Evolutionary conservation across 2,113 vertebrate species (phyloP), one percentile per base, ranked within the genome.

Genomic region (Forbesichthys agassizii): DNA sequence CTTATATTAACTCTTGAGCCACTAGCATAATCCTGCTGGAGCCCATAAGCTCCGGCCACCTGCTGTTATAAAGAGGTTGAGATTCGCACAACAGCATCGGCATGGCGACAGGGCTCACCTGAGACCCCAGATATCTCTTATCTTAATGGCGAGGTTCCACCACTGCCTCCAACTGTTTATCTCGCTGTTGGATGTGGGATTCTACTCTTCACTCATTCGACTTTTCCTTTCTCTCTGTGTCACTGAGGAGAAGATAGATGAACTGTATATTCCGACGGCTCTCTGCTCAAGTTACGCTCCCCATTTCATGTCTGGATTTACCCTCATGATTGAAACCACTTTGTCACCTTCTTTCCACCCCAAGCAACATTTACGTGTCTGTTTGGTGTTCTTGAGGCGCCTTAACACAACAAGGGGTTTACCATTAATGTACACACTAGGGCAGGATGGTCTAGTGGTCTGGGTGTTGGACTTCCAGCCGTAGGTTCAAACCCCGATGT

Each of bases 171-270:
- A 72, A 73, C 77, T 82, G 67, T 85, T 79, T 86, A 66, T 69
- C 72, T 59, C 66, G 68, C 77, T 68, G 76, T 81, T 81, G 68
- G 67, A 58, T 83, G 77, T 82, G 74, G 11, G 11, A 71, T 71
- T 77, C 67, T 60, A 12, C 51, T 61, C 77, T 77, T 75, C 61
- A 67, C 68, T 77, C 62, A 58, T 78, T 42, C 36, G 1, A 9
- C 20, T 1, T 18, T 9, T 61, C 33, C 33, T 46, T 33, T 4
- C 10, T 58, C 58, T 60, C 18, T 9, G 61, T 55, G 11, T 49
- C 77, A 68, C 71, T 61, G 46, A 11, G 47, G 60, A 77, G 66
- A 64, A 64, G 3, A 47, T 63, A n/a, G 4, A 48, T 58, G 61
- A 14, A 69, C 56, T 77, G 73, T 75, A 71, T 63, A 67, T 69